Percentiles rank a stretch among this genome's conserved stretches.
Conservation (phyloP, 2,113 vertebrate genomes). For the Scartelaos histophorus region DNA sequence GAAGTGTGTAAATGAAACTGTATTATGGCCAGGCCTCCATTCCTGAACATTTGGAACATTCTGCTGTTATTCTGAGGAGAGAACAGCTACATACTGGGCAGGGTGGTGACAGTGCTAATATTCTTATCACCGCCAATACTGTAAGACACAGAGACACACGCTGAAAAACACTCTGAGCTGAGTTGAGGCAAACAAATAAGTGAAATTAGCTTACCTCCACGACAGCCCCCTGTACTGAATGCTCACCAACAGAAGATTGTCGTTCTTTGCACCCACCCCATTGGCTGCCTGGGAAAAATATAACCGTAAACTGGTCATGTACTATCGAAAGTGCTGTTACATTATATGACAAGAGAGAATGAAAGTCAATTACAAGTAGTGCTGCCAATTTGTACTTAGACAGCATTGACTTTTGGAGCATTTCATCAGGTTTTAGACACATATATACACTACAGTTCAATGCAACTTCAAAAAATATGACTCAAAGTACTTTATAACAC, state of each 20-base stretch:
- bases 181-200: background rate
- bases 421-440: no score
- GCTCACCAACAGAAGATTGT: constrained; percentile 73
- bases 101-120: constrained; percentile 83
- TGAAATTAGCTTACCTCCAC: constrained; percentile 79
- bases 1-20: no score
- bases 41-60: background rate
- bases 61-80: background rate
- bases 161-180: background rate
- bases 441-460: no score
- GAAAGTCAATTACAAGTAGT: no score
- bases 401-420: no score
- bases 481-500: no score
- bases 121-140: constrained; percentile 86
- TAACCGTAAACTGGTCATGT: background rate
- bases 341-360: no score
- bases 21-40: no score
- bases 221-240: constrained; percentile 87
- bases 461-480: no score
- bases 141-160: constrained; percentile 45
- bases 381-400: no score
- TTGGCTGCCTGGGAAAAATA: constrained; percentile 81
- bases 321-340: no score
- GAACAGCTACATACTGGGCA: constrained; percentile 84
- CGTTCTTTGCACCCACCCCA: constrained; percentile 79